Evolutionary conservation across 1,140 invertebrate species (phyloP), one percentile per base, ranked within the genome.

Genomic region (Caenorhabditis remanei): DNA sequence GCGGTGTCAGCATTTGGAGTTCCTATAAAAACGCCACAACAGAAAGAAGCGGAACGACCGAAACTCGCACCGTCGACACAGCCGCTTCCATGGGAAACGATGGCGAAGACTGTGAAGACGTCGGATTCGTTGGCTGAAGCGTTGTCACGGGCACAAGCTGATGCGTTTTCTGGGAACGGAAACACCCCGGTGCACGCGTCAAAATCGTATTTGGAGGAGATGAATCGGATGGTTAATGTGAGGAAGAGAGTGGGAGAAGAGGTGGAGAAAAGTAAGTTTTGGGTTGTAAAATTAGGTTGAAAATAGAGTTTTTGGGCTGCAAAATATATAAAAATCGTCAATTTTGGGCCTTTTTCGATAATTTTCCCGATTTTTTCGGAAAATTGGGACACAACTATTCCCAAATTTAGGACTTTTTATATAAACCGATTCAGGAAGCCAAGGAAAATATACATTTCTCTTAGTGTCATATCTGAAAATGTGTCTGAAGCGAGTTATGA

Each of bases 1-100:
- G 19, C 71, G n/a, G 46, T 79, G 8, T 79, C 71, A 53, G 71
- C 71, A 13, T 79, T 79, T 79, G 71, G 71, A 21, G 46, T 50
- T 24, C 71, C 71, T 32, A 4, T 50, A 3, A 53, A 79, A 24
- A 6, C 43, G n/a, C n/a, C 46, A 21, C 8, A n/a, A 6, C 14
- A 43, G 40, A 19, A 43, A n/a, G 71, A 79, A 50, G 4, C 46
- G 4, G 71, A 79, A 9, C 41, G 13, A 21, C n/a, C 46, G 46
- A 79, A 79, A 21, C 4, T 21, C 53, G 71, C 40, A 0, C 71
- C 71, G 4, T 79, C 13, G 4, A 53, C 71, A 8, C 71, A 79
- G 24, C 71, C 71, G 46, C 21, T 5, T 32, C 71, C 71, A 24
- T 79, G 71, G 71, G 71, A 79, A 24, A 79, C 21, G 41, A 3